Base-by-base conservation (phyloP, 2,113 vertebrate genomes). In the Bos indicus region DNA sequence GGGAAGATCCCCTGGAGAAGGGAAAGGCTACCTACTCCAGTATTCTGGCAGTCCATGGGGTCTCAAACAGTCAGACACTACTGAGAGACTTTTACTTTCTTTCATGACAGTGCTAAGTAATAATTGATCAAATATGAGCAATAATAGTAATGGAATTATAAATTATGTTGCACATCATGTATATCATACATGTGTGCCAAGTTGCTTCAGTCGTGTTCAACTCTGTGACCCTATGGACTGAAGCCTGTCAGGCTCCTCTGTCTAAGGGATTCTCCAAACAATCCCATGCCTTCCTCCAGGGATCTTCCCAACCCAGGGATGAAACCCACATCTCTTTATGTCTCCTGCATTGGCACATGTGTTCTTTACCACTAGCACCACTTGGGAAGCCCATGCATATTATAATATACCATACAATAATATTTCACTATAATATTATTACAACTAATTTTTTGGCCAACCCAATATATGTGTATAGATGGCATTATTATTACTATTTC, bases 41-140 rank as follows among this genome's bases (percentile, higher is more conserved):
- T 40, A 2, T 71, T 71, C 19, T 71, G 67, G 19, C 67, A 71
- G 67, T 71, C n/a, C 10, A 12, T 71, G n/a, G 19, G 67, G n/a
- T 23, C 19, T 36, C 10, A 71, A 36, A 71, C 2, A 36, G 64
- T 71, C 17, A 12, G 67, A 71, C n/a, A 71, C 0, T 1, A 71
- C n/a, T 40, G 67, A 71, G n/a, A 0, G 10, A 71, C 10, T 6
- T 71, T 71, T 71, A 71, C 9, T 71, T 36, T 40, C 19, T 71
- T 40, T 4, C 9, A 88, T 46, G 10, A 81, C 26, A 52, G 90
- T 28, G 17, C 3, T 43, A 59, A 13, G 23, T 30, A 51, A 64
- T 62, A 3, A 59, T 11, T 17, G 17, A 88, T 60, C 15, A 78
- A 74, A 95, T 60, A 33, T 84, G 5, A 36, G 6, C 74, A 82